These are phyloP conservation scores for Ophiodon elongatus DNA, from an alignment of 2,113 vertebrate genomes.

Conservation along the genomic window DNA sequence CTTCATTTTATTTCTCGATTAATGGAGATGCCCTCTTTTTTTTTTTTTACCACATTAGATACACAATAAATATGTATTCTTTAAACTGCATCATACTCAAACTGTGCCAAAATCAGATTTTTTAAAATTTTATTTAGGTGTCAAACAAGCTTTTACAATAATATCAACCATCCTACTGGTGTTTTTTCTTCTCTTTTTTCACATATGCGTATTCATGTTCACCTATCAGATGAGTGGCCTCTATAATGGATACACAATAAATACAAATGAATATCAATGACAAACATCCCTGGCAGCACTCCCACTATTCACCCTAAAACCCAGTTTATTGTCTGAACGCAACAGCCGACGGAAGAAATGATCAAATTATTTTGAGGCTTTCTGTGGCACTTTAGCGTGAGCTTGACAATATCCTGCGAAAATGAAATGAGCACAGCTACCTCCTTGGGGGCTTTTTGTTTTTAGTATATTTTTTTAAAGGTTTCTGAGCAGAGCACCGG, in stretches of 20 bases:
- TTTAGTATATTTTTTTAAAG: no score
- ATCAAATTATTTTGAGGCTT: constrained; percentile 38
- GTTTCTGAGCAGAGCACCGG: neutral
- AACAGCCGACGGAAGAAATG: constrained; percentile 30
- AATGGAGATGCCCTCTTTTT: neutral
- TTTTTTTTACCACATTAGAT: neutral
- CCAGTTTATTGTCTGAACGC: constrained; percentile 43
- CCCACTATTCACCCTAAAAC: neutral
- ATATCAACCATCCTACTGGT: neutral
- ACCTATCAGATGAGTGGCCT: constrained; percentile 1
- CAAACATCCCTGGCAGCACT: constrained; percentile 12
- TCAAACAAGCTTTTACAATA: neutral
- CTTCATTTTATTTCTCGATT: neutral
- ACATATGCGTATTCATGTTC: neutral
- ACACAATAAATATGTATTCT: neutral
- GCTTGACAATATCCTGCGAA: constrained; percentile 19
- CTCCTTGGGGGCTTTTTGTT: constrained; percentile 26
- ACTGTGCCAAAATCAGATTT: neutral
- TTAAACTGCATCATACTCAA: neutral
- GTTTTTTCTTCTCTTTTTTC: neutral
- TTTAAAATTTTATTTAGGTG: neutral
- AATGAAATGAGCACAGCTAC: constrained; percentile 41
- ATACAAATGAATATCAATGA: neutral
- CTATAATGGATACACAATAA: neutral
- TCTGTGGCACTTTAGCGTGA: constrained; percentile 33